Conservation (phyloP, 1,140 invertebrate species). For the Drosophila seguyi region DNA sequence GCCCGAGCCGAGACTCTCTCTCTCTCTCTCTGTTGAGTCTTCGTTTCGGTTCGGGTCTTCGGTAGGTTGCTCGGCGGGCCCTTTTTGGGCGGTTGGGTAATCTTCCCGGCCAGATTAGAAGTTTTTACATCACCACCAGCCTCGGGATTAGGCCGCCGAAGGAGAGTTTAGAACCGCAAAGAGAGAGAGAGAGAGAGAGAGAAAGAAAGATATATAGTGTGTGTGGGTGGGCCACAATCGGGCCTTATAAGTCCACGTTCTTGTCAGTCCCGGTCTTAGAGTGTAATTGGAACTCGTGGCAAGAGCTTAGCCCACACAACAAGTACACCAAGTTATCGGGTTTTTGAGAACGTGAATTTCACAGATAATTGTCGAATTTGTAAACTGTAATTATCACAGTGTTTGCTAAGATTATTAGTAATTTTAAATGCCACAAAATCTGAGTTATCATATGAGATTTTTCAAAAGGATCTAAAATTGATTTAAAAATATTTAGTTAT, state of each 20-base stretch:
- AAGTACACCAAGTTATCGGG: slow-evolving; percentile 20
- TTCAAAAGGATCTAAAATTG: not conserved
- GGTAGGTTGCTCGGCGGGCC: not conserved
- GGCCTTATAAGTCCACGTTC: slow-evolving; percentile 32
- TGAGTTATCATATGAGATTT: not conserved
- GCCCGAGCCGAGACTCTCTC: slow-evolving; percentile 16
- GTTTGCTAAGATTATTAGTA: slow-evolving; percentile 1
- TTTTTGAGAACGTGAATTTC: slow-evolving; percentile 14
- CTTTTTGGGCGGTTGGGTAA: slow-evolving; percentile 41
- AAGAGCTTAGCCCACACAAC: slow-evolving; percentile 37
- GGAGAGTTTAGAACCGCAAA: not conserved
- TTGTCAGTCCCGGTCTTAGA: slow-evolving; percentile 33
- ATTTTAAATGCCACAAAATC: not conserved
- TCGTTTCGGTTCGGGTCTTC: not conserved
- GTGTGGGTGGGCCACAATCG: slow-evolving; percentile 21
- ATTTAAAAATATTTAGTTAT: not conserved
- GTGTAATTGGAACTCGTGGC: slow-evolving; percentile 50
- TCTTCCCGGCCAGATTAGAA: slow-evolving; percentile 53
- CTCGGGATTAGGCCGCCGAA: slow-evolving; percentile 36
- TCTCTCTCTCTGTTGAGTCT: not conserved
- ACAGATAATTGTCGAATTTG: slow-evolving; percentile 30
- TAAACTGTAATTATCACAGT: not conserved
- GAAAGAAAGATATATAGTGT: not conserved
- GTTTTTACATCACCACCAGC: slow-evolving; percentile 46
- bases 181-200: not conserved